These are phyloP conservation scores for Pasiphila rectangulata DNA, from an alignment of 2,888 invertebrate genomes.

Conservation along the genomic window DNA sequence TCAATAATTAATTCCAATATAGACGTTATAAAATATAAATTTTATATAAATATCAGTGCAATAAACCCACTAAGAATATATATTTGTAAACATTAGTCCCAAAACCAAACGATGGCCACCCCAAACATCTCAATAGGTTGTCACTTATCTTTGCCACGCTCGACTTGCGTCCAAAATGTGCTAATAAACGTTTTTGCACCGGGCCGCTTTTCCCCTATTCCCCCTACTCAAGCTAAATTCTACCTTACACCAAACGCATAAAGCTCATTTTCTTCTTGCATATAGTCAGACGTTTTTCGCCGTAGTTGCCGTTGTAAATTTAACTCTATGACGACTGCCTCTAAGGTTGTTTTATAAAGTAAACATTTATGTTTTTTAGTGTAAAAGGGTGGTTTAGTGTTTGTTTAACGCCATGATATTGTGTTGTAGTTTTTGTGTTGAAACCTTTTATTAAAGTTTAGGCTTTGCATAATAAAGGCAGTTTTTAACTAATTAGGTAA, in stretches of 20 bases:
- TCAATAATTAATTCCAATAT: no score
- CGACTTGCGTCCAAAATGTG: constrained; percentile 63
- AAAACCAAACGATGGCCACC: constrained; percentile 38
- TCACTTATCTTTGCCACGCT: constrained; percentile 69
- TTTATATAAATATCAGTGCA: no score
- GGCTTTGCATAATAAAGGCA: background rate
- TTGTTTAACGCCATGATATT: constrained; percentile 46
- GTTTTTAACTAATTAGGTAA: background rate
- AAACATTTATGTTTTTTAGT: constrained; percentile 9
- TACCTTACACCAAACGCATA: constrained; percentile 17
- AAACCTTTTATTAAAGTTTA: background rate
- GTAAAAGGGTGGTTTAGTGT: constrained; percentile 42
- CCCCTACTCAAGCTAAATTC: constrained; percentile 22
- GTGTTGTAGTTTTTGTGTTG: constrained; percentile 27
- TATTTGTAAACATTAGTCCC: background rate
- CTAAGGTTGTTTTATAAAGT: constrained; percentile 7
- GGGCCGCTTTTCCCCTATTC: constrained; percentile 41
- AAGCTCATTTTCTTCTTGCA: constrained; percentile 1
- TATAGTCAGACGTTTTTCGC: constrained; percentile 9
- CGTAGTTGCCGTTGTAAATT: constrained; percentile 1
- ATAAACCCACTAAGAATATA: no score
- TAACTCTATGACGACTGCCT: background rate
- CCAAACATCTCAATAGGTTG: constrained; percentile 60
- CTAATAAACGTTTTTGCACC: constrained; percentile 72
- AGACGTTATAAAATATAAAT: no score